A percentile compares a stretch with the other conserved stretches of the same genome.
Evolutionary conservation across 2,113 vertebrate species (phyloP).

Genomic region (Haemorhous mexicanus): DNA sequence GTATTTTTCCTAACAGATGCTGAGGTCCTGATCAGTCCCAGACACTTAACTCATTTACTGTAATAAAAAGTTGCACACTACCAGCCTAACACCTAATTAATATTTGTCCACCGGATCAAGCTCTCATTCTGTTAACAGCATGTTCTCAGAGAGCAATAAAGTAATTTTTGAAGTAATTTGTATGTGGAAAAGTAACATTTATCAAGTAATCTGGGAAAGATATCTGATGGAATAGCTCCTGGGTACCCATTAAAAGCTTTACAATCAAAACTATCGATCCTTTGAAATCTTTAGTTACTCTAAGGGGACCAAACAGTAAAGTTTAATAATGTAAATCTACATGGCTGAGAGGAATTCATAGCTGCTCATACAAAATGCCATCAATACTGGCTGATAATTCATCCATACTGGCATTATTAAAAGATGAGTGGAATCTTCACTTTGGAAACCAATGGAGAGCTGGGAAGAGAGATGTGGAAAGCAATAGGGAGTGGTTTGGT

Average conservation of each 20-base stretch:
- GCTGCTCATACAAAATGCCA: background rate
- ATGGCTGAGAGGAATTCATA: background rate
- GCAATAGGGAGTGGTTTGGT: background rate
- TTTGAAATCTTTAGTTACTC: constrained; percentile 22
- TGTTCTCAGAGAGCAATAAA: background rate
- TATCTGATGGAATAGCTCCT: background rate
- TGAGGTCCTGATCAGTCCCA: background rate
- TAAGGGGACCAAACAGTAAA: background rate
- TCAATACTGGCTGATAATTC: background rate
- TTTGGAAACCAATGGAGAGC: background rate
- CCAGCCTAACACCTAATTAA: background rate
- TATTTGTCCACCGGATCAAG: background rate
- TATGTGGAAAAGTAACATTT: background rate
- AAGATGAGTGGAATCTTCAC: background rate
- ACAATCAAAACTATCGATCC: background rate
- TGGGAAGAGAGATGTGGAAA: background rate
- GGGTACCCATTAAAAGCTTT: background rate
- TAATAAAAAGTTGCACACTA: background rate
- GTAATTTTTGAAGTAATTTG: too few relatives aligned
- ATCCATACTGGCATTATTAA: background rate
- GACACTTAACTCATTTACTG: background rate
- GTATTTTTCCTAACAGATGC: background rate
- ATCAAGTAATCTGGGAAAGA: background rate
- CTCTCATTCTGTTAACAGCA: background rate
- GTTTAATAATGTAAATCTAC: background rate